Evolutionary conservation across 2,113 vertebrate species (phyloP), one percentile per base, ranked within the genome.

Genomic region (Zosterops pallidus): DNA sequence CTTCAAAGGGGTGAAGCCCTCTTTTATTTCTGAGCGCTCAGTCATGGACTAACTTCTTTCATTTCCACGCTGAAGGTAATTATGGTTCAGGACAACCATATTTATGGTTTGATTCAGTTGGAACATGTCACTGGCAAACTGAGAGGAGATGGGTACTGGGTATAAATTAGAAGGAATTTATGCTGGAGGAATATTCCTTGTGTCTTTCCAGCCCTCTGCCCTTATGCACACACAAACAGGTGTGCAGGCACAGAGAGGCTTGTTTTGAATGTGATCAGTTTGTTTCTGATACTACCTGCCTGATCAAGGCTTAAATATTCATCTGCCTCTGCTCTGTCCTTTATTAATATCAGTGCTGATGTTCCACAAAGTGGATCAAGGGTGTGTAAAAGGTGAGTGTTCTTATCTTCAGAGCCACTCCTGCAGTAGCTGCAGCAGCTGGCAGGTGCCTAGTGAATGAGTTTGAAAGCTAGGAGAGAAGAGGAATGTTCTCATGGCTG

Each of bases 11-110:
- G 72, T 26, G 47, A 91, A 69, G 26, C 6, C 41, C 31, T 33
- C 26, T 94, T 75, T 94, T 89, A 71, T 94, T 96, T 92, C 78
- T 72, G 78, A 95, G 81, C 67, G 1, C n/a, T 94, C 89, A 79
- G n/a, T 89, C 92, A 75, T 78, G 69, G 91, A 29, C 49, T 94
- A 87, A 76, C 56, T 69, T 41, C 76, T 89, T 89, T 87, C n/a
- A 28, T 89, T 96, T 92, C 80, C 53, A 13, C 39, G 55, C 65
- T 83, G 74, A 85, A 85, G 57, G 24, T 82, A 87, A 90, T 92
- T 79, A 33, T 69, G 70, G 65, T 83, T 94, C 62, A 53, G 53
- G 72, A 63, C 84, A 78, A 53, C 39, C 49, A 64, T 76, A 82
- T 86, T 93, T 89, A 60, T 65, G 68, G 41, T 76, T 76, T 72